Evolutionary conservation across 1,140 invertebrate species (phyloP).

Genomic region (Cotesia vestalis): DNA sequence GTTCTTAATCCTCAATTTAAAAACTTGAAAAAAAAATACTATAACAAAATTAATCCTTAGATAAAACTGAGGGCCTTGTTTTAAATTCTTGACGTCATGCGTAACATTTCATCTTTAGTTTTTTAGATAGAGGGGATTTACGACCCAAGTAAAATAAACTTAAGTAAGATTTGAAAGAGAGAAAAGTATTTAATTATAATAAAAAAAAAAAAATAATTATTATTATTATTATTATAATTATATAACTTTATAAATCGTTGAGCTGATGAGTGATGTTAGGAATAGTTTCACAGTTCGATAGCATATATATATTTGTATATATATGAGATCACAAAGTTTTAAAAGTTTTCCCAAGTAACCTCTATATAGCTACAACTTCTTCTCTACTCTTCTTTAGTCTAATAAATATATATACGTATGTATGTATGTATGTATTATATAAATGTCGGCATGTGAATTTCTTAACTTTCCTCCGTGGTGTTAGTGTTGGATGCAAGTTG

Average conservation of each 20-base stretch:
- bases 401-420: not conserved
- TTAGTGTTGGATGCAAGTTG: conserved; percentile 36
- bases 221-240: not conserved
- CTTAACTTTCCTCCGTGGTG: conserved; percentile 27
- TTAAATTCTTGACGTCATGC: too few species aligned
- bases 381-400: not conserved
- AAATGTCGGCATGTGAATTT: conserved; percentile 35
- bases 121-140: too few species aligned
- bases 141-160: too few species aligned
- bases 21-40: too few species aligned
- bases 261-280: conserved; percentile 26
- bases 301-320: not conserved
- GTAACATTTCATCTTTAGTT: too few species aligned
- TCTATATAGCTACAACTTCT: conserved; percentile 4
- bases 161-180: too few species aligned
- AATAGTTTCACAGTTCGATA: conserved; percentile 16
- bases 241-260: conserved; percentile 23
- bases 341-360: conserved; percentile 24
- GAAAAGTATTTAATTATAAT: too few species aligned
- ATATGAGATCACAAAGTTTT: conserved; percentile 30
- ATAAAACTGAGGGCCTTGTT: too few species aligned
- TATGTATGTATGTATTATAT: not conserved
- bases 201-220: too few species aligned
- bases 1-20: too few species aligned
- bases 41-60: too few species aligned